Evolutionary conservation across 1,140 invertebrate species (phyloP).

Genomic region (Plodia interpunctella): DNA sequence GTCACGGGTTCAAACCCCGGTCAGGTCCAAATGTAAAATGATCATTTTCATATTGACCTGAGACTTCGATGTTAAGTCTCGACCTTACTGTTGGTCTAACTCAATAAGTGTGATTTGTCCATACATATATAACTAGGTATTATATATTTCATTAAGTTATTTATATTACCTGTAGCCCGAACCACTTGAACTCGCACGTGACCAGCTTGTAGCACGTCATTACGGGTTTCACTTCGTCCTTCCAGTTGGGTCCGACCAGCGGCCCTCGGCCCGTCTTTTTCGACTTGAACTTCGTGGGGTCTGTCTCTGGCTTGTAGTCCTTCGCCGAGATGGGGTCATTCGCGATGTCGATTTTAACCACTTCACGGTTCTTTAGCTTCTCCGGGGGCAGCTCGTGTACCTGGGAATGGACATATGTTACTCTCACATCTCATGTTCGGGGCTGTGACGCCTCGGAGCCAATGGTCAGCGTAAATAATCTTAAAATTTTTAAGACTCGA

Average conservation of each 20-base stretch:
- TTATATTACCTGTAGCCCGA: conserved; percentile 88
- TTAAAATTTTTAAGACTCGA: too few species aligned
- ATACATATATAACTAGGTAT: too few species aligned
- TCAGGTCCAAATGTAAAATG: too few species aligned
- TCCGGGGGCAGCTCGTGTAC: conserved; percentile 93
- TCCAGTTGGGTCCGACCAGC: conserved; percentile 89
- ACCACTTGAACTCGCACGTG: conserved; percentile 99
- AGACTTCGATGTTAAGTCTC: too few species aligned
- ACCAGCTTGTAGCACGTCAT: conserved; percentile 99
- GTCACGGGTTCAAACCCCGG: too few species aligned
- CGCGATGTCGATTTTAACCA: conserved; percentile 96
- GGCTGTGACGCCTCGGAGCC: too few species aligned
- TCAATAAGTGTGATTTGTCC: too few species aligned
- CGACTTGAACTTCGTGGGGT: conserved; percentile 94
- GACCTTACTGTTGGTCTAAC: too few species aligned
- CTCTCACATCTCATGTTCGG: not conserved
- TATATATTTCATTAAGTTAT: not conserved
- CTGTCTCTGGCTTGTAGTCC: conserved; percentile 92
- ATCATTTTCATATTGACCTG: too few species aligned
- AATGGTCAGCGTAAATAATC: too few species aligned
- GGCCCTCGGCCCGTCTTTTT: conserved; percentile 96
- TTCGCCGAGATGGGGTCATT: conserved; percentile 88
- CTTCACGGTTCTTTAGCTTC: conserved; percentile 91
- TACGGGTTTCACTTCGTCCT: conserved; percentile 87
- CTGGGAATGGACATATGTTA: conserved; percentile 64